phyloP scores from a whole-genome alignment of 2,888 invertebrate genomes.

The Leptopterna dolabrata region DNA sequence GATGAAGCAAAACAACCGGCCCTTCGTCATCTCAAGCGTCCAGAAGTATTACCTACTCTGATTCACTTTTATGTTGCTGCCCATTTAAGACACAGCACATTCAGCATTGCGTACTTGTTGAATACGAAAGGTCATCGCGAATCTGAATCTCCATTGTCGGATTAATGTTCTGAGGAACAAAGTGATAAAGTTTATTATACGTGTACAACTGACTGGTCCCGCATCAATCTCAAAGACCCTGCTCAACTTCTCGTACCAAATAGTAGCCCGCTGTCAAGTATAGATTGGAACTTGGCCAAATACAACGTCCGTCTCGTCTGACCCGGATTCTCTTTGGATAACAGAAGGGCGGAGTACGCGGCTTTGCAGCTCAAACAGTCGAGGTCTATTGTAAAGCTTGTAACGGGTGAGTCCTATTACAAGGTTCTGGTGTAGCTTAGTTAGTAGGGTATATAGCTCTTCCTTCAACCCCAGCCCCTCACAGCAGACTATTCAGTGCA shows the following conservation, averaged over 20 bases:
- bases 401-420: conserved; percentile 29
- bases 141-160: neutral
- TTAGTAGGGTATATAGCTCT: conserved; percentile 1
- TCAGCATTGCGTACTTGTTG: neutral
- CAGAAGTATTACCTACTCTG: too few relatives aligned
- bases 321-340: conserved; percentile 19
- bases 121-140: neutral
- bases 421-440: conserved; percentile 22
- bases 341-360: neutral
- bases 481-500: neutral
- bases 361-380: conserved; percentile 19
- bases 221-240: conserved; percentile 25
- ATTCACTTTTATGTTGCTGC: too few relatives aligned
- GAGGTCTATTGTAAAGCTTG: conserved; percentile 27
- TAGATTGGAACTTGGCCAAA: conserved; percentile 27
- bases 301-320: conserved; percentile 29
- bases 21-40: too few relatives aligned
- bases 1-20: too few relatives aligned
- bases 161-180: neutral
- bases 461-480: neutral
- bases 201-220: neutral
- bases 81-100: too few relatives aligned
- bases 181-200: conserved; percentile 4
- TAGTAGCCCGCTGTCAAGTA: neutral
- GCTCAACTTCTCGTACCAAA: conserved; percentile 4